phyloP scores from a whole-genome alignment of 2,888 invertebrate species.

The Hemaris fuciformis region DNA sequence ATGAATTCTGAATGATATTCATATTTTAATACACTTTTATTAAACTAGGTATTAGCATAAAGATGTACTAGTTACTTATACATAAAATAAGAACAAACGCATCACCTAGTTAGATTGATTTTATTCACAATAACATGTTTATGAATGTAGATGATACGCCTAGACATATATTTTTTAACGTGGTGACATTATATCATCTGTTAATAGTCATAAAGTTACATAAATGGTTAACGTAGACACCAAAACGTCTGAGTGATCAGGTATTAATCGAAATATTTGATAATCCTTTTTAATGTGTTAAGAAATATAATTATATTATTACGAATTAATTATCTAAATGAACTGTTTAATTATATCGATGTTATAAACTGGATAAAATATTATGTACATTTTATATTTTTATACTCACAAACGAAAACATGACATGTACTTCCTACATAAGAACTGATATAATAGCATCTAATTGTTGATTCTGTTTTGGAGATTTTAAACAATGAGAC shows the following conservation, averaged over 20 bases:
- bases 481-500: conserved; percentile 69
- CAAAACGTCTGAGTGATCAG: conserved; percentile 14
- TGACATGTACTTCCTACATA: conserved; percentile 57
- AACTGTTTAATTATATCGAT: conserved; percentile 43
- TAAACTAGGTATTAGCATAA: conserved; percentile 53
- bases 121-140: conserved; percentile 49
- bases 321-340: conserved; percentile 26
- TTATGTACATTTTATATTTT: conserved; percentile 61
- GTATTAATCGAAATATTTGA: conserved; percentile 18
- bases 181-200: conserved; percentile 46
- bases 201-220: conserved; percentile 47
- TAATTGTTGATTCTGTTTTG: conserved; percentile 59
- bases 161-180: conserved; percentile 35
- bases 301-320: conserved; percentile 22
- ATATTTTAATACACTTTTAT: conserved; percentile 74
- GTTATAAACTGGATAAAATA: conserved; percentile 53
- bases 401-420: conserved; percentile 56
- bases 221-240: conserved; percentile 39
- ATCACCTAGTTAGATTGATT: conserved; percentile 54
- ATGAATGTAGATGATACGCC: conserved; percentile 50
- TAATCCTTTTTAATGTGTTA: conserved; percentile 17
- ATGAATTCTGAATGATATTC: conserved; percentile 73
- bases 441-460: conserved; percentile 59
- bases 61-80: conserved; percentile 56
- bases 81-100: conserved; percentile 46